Conservation (phyloP, 2,797 vertebrate genomes). For the Eleutherodactylus coqui region DNA sequence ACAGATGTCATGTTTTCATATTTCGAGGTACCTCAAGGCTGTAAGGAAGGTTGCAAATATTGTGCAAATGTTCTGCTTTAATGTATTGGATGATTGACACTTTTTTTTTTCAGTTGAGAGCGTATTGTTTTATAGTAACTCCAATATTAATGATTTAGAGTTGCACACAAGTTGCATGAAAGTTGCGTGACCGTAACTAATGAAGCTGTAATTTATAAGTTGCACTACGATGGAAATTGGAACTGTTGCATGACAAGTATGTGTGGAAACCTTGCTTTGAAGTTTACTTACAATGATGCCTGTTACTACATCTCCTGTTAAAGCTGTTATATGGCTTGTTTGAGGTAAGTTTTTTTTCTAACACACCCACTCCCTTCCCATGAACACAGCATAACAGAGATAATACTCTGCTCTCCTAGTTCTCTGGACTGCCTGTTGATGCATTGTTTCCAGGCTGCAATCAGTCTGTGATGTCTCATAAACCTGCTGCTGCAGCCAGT, state of each 20-base stretch:
- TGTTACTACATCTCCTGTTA: no score
- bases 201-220: neutral
- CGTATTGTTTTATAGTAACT: neutral
- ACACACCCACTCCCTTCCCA: no score
- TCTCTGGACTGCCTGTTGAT: no score
- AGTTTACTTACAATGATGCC: no score
- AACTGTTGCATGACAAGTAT: neutral
- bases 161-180: neutral
- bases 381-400: no score
- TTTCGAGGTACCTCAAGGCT: conserved; percentile 33
- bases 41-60: neutral
- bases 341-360: no score
- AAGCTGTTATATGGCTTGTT: no score
- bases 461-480: no score
- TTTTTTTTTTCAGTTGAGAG: neutral
- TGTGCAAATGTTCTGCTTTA: neutral
- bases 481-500: no score
- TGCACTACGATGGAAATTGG: neutral
- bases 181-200: neutral
- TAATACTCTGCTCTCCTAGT: no score
- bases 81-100: neutral
- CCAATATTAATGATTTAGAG: neutral
- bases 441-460: no score
- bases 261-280: neutral
- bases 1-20: neutral